Evolutionary conservation across 2,797 vertebrate genomes (phyloP), one percentile per base, ranked within the genome.

Genomic region (Aldrovandia affinis): DNA sequence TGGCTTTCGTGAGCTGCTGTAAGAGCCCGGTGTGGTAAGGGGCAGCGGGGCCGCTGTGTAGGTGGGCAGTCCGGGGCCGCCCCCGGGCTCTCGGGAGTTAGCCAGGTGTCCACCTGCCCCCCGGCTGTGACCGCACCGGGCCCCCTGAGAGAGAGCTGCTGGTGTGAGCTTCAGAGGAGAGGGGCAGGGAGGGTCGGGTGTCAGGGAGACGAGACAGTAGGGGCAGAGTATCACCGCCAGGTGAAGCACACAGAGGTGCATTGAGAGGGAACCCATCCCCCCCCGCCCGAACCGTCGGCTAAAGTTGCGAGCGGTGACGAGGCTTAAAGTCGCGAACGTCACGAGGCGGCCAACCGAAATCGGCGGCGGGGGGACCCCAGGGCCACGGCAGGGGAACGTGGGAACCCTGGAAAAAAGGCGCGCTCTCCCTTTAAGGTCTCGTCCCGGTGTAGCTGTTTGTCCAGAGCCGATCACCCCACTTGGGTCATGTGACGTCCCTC

Each of bases 391-490:
- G 4, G 39, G 9, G 8, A 22, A 42, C 15, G 30, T 65, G 50
- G 47, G 44, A 55, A 73, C 42, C 4, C 15, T 15, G 39, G 44
- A 36, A 65, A 57, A n/a, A 5, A 87, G 88, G 86, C 83, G 81
- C 87, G 88, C 87, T 86, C 81, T 44, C 85, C 59, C 80, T 78
- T 80, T 83, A 88, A 87, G 86, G 80, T 39, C 83, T 83, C 80
- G 47, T 86, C 61, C 77, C 57, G 18, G 82, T 47, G 44, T 80
- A 88, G 84, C 14, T 86, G 9, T 82, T 88, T 85, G 87, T 91
- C 86, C 86, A 85, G 86, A 73, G 80, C 86, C 88, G 86, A 88
- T 92, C 90, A 89, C 85, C 89, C 92, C 91, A 89, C 84, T 10
- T 59, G 0, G 87, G 85, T 91, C 93, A 92, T 86, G 85, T 88